Base-by-base conservation (phyloP, 2,797 vertebrate genomes). In the Aplochiton taeniatus region DNA sequence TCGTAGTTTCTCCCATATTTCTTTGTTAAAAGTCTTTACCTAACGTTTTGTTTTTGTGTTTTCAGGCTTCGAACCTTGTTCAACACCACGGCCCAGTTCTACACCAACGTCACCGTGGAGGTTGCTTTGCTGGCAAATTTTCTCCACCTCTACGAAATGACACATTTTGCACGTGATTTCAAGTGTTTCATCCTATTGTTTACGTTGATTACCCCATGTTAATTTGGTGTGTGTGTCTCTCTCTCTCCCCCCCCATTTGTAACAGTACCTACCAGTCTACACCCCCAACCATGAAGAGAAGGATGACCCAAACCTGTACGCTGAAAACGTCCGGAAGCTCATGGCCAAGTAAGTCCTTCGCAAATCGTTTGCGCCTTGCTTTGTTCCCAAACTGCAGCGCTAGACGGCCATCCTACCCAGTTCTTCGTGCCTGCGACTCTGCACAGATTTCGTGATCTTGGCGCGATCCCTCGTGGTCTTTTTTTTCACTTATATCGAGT, bases 231-330 rank as follows among this genome's bases (percentile, higher is more conserved):
- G n/a, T n/a, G n/a, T n/a, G n/a, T 9, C 10, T 44, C 13, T 16
- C 42, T 11, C 12, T 63, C 44, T 51, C 4, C 50, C 49, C 11
- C 61, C 41, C 48, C 63, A 60, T 66, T 71, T 48, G 45, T 85
- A 77, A 46, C 83, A 97, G 95, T 96, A 92, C 72, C 86, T 97
- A 63, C 94, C 95, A 0, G 94, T 96, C 54, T 97, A 96, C 84
- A 88, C 77, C 0, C 95, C 95, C 0, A 94, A 92, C 4, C 50
- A 74, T 13, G 90, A 93, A 66, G 95, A 97, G 85, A 93, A 86
- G 76, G 65, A 74, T 0, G 76, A 96, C 83, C 94, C 95, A n/a
- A 84, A 76, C 50, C 81, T 96, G 31, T 97, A 94, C 13, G 94
- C 95, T 8, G 93, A 93, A 85, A 96, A 95, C 0, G 90, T 97